phyloP scores from a whole-genome alignment of 2,797 vertebrate species.

The Poecilia velifera region DNA sequence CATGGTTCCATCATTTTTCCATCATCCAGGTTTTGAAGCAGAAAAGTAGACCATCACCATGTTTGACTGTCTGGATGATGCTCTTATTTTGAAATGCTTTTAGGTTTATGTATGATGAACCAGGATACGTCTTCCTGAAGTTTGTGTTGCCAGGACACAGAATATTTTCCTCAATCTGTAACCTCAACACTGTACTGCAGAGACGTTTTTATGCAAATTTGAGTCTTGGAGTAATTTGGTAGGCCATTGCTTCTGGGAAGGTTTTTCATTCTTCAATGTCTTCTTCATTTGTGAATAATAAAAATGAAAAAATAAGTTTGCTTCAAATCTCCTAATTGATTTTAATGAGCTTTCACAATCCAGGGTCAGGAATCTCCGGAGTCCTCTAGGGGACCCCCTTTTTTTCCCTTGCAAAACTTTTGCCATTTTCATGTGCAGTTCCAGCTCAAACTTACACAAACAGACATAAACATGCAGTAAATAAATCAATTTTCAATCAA shows the following conservation, averaged over 20 bases:
- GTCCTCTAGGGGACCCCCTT: too few relatives aligned
- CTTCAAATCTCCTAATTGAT: not conserved
- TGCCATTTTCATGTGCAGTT: too few relatives aligned
- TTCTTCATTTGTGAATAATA: not conserved
- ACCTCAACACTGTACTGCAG: too few relatives aligned
- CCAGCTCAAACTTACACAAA: too few relatives aligned
- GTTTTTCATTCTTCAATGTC: not conserved
- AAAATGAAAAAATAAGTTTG: too few relatives aligned
- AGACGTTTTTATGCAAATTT: too few relatives aligned
- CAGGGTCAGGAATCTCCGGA: not conserved
- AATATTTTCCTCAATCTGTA: not conserved
- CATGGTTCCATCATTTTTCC: not conserved
- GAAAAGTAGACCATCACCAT: not conserved
- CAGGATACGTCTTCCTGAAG: not conserved
- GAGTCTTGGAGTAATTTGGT: not conserved
- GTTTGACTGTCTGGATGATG: not conserved
- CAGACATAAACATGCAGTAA: too few relatives aligned
- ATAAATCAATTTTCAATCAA: too few relatives aligned
- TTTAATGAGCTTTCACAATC: not conserved
- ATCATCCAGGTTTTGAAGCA: not conserved
- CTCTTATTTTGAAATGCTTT: not conserved
- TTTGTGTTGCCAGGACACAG: not conserved
- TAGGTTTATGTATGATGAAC: not conserved
- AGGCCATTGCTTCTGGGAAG: not conserved
- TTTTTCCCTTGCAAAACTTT: too few relatives aligned